Conservation (phyloP, 2,888 invertebrate species). For the Drosophila algonquin region DNA sequence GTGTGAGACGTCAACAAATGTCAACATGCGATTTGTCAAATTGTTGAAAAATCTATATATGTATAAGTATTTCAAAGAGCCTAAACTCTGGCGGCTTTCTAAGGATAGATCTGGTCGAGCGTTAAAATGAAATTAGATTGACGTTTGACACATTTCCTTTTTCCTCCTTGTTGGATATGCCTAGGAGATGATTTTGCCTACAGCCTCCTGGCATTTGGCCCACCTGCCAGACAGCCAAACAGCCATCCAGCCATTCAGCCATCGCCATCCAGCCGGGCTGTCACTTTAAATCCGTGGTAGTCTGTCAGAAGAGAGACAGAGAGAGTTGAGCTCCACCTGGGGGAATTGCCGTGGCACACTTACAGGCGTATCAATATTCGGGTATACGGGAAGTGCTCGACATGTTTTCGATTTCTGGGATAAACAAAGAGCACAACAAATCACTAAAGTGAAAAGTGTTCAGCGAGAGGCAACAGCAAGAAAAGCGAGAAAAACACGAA, state of each 20-base stretch:
- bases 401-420: conserved; percentile 64
- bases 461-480: conserved; percentile 53
- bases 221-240: not conserved
- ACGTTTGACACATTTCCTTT: conserved; percentile 72
- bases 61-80: conserved; percentile 10
- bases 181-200: conserved; percentile 39
- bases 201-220: conserved; percentile 11
- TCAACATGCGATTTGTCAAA: conserved; percentile 78
- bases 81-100: conserved; percentile 31
- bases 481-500: conserved; percentile 65
- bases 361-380: conserved; percentile 47
- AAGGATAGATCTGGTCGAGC: conserved; percentile 60
- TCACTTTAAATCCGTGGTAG: conserved; percentile 62
- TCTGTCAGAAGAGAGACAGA: conserved; percentile 55
- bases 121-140: conserved; percentile 80
- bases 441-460: conserved; percentile 73
- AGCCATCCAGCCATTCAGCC: conserved; percentile 17
- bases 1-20: conserved; percentile 69
- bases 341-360: conserved; percentile 44
- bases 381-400: conserved; percentile 52
- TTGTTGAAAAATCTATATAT: conserved; percentile 58
- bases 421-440: conserved; percentile 52
- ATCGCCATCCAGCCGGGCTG: conserved; percentile 49
- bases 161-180: conserved; percentile 14
- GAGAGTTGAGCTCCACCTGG: conserved; percentile 45